Percentiles rank a stretch among this genome's conserved stretches.
phyloP scores from a whole-genome alignment of 2,888 invertebrate species.

The Heliconius erato region DNA sequence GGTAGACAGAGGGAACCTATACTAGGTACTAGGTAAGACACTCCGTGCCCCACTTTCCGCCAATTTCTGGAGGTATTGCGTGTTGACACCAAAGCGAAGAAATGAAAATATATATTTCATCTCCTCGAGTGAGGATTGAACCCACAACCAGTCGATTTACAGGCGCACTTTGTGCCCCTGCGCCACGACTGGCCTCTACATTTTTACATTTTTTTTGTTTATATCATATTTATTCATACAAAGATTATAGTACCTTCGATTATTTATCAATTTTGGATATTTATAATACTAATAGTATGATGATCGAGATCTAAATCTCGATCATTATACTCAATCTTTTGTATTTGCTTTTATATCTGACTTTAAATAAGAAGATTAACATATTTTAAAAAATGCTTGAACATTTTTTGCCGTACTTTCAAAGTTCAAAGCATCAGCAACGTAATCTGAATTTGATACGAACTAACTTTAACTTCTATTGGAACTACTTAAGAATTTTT shows the following conservation, averaged over 20 bases:
- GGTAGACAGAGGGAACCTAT: not conserved
- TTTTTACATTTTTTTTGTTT: no score
- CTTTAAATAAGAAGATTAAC: slow-evolving; percentile 24
- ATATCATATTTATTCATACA: no score
- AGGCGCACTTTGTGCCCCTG: no score
- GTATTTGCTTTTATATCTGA: slow-evolving; percentile 24
- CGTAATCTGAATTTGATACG: slow-evolving; percentile 34
- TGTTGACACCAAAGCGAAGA: not conserved
- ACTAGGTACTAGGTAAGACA: no score
- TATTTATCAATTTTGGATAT: not conserved
- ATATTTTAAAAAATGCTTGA: slow-evolving; percentile 13
- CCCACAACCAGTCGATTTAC: no score
- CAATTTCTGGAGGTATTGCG: not conserved
- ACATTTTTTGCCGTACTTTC: slow-evolving; percentile 18
- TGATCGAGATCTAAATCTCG: not conserved
- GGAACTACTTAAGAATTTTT: slow-evolving; percentile 26
- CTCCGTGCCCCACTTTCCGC: not conserved
- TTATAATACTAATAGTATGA: no score
- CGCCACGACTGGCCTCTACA: no score
- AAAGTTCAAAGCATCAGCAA: slow-evolving; percentile 23
- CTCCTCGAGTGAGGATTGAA: no score
- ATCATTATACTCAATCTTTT: not conserved
- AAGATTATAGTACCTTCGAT: not conserved
- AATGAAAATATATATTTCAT: not conserved
- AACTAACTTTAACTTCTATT: slow-evolving; percentile 22